Base-by-base conservation (phyloP, 2,888 invertebrate species). In the Chrysolina oricalcia region DNA sequence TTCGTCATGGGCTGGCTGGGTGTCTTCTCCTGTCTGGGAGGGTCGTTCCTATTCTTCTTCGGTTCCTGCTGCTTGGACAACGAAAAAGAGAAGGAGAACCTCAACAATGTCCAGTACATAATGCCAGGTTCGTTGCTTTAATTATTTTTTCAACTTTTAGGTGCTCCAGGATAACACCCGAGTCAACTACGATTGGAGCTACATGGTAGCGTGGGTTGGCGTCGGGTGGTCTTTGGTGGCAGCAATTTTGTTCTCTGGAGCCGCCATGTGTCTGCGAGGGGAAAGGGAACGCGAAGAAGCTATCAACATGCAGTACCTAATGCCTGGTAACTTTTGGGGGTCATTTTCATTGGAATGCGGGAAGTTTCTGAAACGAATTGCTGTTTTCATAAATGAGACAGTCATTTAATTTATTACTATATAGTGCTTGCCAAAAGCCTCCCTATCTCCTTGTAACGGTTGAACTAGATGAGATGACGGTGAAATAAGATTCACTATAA, bases 121-220 rank as follows among this genome's bases (percentile, higher is more conserved):
- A 95, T 95, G 95, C 95, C 95, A 94, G 95, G 95, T 95, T 83
- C 80, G 82, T 82, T 79, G 71, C 65, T 73, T 56, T 74, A 74
- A 74, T 70, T 21, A 78, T 81, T 73, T 74, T 74, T 78, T 77
- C 74, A 23, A 66, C 72, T 81, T 84, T 77, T 92, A 96, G 96
- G 94, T 95, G 90, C 93, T 96, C 89, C 94, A 94, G 90, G 95
- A 96, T 89, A 94, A 95, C 90, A 93, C 95, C 84, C 93, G 94
- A 91, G 92, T 95, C 87, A 93, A 93, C 91, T 98, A 97, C 91
- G 97, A 97, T 90, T 98, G 97, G 97, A 97, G 97, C 86, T 98
- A 98, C 92, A 95, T 97, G 92, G 93, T 97, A 89, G 96, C 97
- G 89, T 98, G 98, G 98, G 95, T 97, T 90, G 97, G 97, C 90